phyloP scores from a whole-genome alignment of 92 coral and sea anemone genomes.

The Epizoanthus ramosus region DNA sequence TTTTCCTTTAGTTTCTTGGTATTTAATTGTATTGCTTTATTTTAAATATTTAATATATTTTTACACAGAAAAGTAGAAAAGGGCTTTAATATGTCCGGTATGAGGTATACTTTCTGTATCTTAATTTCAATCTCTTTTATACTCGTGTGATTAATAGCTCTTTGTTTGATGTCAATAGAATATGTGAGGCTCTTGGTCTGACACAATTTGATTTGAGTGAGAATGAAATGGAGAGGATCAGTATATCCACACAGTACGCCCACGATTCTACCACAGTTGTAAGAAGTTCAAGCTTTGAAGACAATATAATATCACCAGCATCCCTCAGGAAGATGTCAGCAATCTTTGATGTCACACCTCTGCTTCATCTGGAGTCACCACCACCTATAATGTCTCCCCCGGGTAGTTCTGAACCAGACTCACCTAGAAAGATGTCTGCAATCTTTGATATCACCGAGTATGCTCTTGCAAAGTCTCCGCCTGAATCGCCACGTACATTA shows the following conservation, averaged over 20 bases:
- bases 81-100: too few species aligned
- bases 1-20: too few species aligned
- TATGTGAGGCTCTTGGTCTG: conserved; percentile 83
- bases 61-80: too few species aligned
- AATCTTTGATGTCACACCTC: conserved; percentile 71
- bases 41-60: too few species aligned
- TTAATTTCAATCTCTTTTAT: background rate
- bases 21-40: too few species aligned
- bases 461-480: conserved; percentile 76
- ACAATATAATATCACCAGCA: conserved; percentile 66
- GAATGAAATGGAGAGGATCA: conserved; percentile 77
- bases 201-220: conserved; percentile 92
- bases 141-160: background rate
- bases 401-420: conserved; percentile 37
- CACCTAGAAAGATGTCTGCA: conserved; percentile 71
- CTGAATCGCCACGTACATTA: conserved; percentile 57
- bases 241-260: conserved; percentile 54
- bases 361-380: conserved; percentile 61
- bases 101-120: too few species aligned
- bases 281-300: conserved; percentile 66
- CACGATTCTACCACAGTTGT: conserved; percentile 79
- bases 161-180: conserved; percentile 50
- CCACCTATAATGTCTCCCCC: conserved; percentile 25
- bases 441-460: conserved; percentile 81
- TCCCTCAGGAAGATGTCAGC: conserved; percentile 70